A percentile compares a stretch with the other conserved stretches of the same genome.
phyloP scores from a whole-genome alignment of 2,113 vertebrate species.

The Zapornia atra region DNA sequence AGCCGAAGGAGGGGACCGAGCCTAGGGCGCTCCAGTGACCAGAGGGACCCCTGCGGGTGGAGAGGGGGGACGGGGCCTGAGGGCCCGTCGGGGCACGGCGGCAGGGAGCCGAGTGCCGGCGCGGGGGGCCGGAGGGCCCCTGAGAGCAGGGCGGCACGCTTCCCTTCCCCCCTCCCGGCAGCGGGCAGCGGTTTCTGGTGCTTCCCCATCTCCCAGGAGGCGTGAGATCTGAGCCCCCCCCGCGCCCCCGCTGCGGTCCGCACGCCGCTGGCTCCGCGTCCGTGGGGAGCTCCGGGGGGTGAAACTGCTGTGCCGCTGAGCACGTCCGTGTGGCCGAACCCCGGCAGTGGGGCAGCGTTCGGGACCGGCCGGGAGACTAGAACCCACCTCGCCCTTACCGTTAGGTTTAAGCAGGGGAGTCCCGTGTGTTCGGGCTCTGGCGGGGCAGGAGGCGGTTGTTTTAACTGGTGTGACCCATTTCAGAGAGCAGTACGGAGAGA shows the following conservation, averaged over 20 bases:
- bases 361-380: accelerated
- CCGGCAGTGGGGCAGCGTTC: not conserved
- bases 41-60: not conserved
- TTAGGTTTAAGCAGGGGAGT: not conserved
- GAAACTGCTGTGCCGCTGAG: not conserved
- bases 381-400: accelerated
- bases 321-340: no score
- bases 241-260: not conserved
- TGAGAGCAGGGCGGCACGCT: not conserved
- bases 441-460: not conserved
- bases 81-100: not conserved
- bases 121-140: not conserved
- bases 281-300: not conserved
- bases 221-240: not conserved
- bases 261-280: not conserved
- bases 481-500: conserved; percentile 59
- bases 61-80: not conserved
- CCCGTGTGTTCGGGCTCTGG: not conserved
- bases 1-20: no score
- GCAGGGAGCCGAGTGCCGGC: not conserved
- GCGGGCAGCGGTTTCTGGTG: not conserved
- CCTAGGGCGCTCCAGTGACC: not conserved
- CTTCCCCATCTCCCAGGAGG: not conserved
- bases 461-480: not conserved
- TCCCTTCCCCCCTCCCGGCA: not conserved